Evolutionary conservation across 92 coral and sea anemone species (phyloP).

Genomic region (Hydrozoanthus gracilis): DNA sequence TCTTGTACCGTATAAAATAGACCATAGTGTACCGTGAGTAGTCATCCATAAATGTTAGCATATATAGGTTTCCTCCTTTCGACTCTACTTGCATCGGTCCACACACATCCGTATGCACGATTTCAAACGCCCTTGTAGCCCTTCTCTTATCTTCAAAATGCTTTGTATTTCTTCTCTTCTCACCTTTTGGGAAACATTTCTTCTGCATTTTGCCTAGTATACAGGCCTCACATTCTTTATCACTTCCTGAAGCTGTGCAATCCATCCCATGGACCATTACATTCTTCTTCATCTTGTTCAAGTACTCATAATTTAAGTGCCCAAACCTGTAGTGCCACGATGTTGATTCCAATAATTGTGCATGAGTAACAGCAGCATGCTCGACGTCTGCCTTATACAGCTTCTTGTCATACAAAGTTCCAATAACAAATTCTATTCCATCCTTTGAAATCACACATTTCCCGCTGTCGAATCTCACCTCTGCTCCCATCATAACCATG

Average conservation of each 20-base stretch:
- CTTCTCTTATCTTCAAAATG: conserved; percentile 12
- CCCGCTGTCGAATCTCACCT: conserved; percentile 30
- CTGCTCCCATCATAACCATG: conserved; percentile 35
- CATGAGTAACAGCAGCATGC: conserved; percentile 2
- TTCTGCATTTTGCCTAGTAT: conserved; percentile 44
- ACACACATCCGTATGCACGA: conserved; percentile 21
- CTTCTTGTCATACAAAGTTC: conserved; percentile 25
- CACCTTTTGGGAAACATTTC: conserved; percentile 7
- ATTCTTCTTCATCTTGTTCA: conserved; percentile 17
- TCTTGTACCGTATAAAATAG: conserved; percentile 35
- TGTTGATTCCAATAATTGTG: not conserved
- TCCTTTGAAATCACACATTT: conserved; percentile 37
- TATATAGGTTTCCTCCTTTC: conserved; percentile 39
- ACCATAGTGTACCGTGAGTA: conserved; percentile 34
- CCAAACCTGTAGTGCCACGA: conserved; percentile 50
- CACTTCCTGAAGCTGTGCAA: not conserved
- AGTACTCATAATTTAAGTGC: conserved; percentile 28
- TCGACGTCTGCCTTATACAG: conserved; percentile 7
- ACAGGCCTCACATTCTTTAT: conserved; percentile 39
- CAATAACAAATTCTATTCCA: conserved; percentile 32
- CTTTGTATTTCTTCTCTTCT: too few species aligned
- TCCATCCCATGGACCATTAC: conserved; percentile 40
- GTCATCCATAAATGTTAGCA: conserved; percentile 44
- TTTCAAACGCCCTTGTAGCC: conserved; percentile 8
- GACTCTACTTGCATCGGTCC: conserved; percentile 52